Evolutionary conservation across 2,888 invertebrate species (phyloP), one percentile per base, ranked within the genome.

Genomic region (Hyppa rectilinea): DNA sequence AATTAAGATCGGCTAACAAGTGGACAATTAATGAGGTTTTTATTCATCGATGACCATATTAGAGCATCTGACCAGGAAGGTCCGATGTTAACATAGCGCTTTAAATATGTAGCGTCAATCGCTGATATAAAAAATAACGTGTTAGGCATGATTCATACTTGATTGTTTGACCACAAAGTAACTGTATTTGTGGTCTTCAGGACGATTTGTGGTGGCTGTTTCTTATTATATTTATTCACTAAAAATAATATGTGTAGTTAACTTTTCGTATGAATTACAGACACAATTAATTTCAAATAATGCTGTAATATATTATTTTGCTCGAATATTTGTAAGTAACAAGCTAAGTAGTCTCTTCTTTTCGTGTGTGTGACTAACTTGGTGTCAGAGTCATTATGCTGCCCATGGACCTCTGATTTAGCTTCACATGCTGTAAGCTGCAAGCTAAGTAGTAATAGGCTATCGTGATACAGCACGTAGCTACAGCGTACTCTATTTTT

Each of bases 11-110:
- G 53, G 53, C 64, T 69, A 75, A 82, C 80, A 58, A 80, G 67
- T 62, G 29, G 52, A 69, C 56, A 72, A 80, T 78, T 68, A 62
- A 73, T 71, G 49, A 55, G 64, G 61, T 83, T 82, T 79, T 83
- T 85, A 80, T 82, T 73, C 68, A 70, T 26, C 34, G 68, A 68
- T 84, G 74, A 61, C 84, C 85, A 82, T 85, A 78, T 76, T 55
- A 5, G 71, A 76, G 31, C 4, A 45, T 52, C 59, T 20, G 50
- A 85, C 34, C 49, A 85, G 84, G 84, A 85, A 85, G 84, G 75
- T 72, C 31, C 53, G 31, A 70, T 80, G 70, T 61, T 50, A 55
- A 74, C 56, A 56, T 66, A 53, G 38, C 47, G 60, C 47, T 77
- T 78, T 76, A 56, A 64, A 71, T 84, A 80, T 76, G 67, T 78